phyloP scores from a whole-genome alignment of 2,113 vertebrate species.

The Crotalus viridis region DNA sequence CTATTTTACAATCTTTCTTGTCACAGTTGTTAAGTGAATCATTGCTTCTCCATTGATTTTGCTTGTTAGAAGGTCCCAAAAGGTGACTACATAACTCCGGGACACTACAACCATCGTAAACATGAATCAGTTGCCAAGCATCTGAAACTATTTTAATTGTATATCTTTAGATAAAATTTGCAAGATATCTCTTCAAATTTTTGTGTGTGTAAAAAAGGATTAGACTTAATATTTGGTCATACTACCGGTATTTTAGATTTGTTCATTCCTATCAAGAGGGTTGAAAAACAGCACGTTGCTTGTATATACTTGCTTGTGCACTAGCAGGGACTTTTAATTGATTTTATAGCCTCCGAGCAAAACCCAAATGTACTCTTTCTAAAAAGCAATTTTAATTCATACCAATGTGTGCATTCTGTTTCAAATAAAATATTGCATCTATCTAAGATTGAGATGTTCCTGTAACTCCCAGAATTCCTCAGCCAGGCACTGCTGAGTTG shows the following conservation, averaged over 20 bases:
- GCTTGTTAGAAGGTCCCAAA: too few relatives aligned
- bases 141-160: too few relatives aligned
- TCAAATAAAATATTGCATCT: not conserved
- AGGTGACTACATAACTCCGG: too few relatives aligned
- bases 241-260: constrained; percentile 1
- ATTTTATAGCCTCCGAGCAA: not conserved
- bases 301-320: not conserved
- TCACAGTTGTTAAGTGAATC: too few relatives aligned
- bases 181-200: not conserved
- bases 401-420: not conserved
- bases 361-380: not conserved
- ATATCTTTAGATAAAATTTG: constrained; percentile 2
- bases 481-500: too few relatives aligned
- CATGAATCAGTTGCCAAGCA: too few relatives aligned
- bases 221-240: constrained; percentile 9
- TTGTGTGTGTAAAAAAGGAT: not conserved
- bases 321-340: not conserved
- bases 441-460: not conserved
- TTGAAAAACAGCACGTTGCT: not conserved
- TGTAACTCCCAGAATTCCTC: not conserved
- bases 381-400: not conserved
- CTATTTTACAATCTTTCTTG: too few relatives aligned
- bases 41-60: too few relatives aligned
- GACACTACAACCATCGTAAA: too few relatives aligned
- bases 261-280: constrained; percentile 6